Conservation (phyloP, 2,888 invertebrate species). For the Trachelus iudaicus region DNA sequence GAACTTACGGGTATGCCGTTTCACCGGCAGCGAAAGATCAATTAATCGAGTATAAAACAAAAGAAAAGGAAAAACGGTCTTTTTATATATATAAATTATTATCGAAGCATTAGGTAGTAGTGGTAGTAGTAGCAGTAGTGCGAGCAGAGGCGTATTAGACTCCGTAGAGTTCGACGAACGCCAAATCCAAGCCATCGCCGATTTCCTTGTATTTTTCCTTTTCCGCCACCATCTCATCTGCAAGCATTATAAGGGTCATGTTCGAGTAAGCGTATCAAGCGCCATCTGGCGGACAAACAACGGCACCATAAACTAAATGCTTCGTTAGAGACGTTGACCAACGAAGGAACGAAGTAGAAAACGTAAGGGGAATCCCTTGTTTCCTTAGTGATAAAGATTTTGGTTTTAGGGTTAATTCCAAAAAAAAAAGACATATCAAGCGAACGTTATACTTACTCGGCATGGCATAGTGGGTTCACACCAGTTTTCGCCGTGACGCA, state of each 20-base stretch:
- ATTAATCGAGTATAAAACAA: neutral
- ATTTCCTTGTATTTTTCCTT: constrained; percentile 94
- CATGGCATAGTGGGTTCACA: constrained; percentile 13
- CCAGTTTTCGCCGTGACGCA: constrained; percentile 7
- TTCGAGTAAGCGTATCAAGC: neutral
- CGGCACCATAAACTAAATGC: neutral
- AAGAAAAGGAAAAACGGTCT: neutral
- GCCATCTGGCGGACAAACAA: neutral
- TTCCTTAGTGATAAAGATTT: neutral
- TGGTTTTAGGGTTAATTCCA: neutral
- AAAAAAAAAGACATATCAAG: neutral
- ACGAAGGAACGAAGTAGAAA: neutral
- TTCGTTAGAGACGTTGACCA: neutral
- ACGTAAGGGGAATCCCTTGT: neutral
- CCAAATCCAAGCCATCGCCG: constrained; percentile 92
- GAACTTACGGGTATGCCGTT: neutral
- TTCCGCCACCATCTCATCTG: constrained; percentile 87
- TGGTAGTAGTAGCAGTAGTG: constrained; percentile 14
- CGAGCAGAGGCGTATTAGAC: constrained; percentile 46
- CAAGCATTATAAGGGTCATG: constrained; percentile 52
- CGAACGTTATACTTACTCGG: constrained; percentile 14
- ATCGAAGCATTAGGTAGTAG: constrained; percentile 47
- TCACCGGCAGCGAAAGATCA: neutral
- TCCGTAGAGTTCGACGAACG: constrained; percentile 82
- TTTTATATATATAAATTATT: constrained; percentile 31